These are phyloP conservation scores for Cyprichromis sp. DNA, from an alignment of 2,113 vertebrate species.

Conservation along the genomic window DNA sequence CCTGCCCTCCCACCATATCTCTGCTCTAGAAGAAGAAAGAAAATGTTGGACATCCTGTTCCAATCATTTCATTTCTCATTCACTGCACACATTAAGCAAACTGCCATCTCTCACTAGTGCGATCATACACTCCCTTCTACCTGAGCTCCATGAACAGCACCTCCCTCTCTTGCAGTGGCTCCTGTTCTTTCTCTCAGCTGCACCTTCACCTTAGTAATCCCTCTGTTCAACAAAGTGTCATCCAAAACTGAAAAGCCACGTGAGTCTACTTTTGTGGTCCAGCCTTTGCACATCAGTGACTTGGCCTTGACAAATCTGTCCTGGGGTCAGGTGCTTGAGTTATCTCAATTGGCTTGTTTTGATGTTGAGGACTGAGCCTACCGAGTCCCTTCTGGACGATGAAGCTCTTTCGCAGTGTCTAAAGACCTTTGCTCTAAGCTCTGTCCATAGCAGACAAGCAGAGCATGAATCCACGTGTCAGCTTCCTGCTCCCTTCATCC, in stretches of 20 bases:
- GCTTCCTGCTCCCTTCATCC: not conserved
- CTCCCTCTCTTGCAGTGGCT: not conserved
- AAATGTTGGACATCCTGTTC: accelerated
- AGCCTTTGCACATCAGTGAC: accelerated
- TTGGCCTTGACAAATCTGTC: not conserved
- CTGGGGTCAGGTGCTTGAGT: not conserved
- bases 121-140: accelerated
- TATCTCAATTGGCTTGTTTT: not conserved
- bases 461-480: accelerated
- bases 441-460: not conserved
- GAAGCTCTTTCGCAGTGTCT: accelerated
- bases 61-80: not conserved
- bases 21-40: not conserved
- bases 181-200: not conserved
- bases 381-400: accelerated
- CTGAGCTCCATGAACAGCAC: accelerated
- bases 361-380: not conserved
- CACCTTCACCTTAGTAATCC: not conserved
- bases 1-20: not conserved
- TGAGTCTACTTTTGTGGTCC: not conserved
- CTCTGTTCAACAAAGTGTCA: not conserved
- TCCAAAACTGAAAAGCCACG: not conserved
- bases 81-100: not conserved
- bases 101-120: not conserved
- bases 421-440: accelerated